Evolutionary conservation across 2,888 invertebrate species (phyloP).

Genomic region (Sepiola atlantica): DNA sequence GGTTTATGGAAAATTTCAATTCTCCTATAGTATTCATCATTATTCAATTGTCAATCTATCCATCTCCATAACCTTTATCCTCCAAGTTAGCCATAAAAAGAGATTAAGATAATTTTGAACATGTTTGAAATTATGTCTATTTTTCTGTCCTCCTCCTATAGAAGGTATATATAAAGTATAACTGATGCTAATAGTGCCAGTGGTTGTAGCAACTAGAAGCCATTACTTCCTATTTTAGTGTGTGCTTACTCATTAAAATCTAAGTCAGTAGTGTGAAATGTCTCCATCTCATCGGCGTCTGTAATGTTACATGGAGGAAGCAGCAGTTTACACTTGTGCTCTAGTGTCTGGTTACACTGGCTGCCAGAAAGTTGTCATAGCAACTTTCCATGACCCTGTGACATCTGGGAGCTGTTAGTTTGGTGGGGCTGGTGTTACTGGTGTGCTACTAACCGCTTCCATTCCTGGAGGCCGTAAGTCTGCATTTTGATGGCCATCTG

Average conservation of each 20-base stretch:
- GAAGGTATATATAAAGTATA: not conserved
- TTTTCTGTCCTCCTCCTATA: not conserved
- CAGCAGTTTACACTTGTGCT: constrained; percentile 34
- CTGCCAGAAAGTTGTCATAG: constrained; percentile 43
- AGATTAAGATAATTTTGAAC: too few relatives aligned
- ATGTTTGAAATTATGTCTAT: too few relatives aligned
- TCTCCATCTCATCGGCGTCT: not conserved
- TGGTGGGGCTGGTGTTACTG: constrained; percentile 34
- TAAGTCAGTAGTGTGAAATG: constrained; percentile 11
- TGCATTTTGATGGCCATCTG: constrained; percentile 12
- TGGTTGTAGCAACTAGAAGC: not conserved
- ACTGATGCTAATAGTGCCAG: not conserved
- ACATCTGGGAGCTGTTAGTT: constrained; percentile 45
- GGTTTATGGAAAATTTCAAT: too few relatives aligned
- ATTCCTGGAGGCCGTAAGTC: not conserved
- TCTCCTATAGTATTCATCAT: too few relatives aligned
- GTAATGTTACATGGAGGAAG: constrained; percentile 35
- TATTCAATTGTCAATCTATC: too few relatives aligned
- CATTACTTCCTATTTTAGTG: not conserved
- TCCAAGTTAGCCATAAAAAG: too few relatives aligned
- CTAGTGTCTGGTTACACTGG: constrained; percentile 41
- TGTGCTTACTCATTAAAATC: constrained; percentile 13
- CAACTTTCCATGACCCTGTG: constrained; percentile 45
- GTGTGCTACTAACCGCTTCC: constrained; percentile 4
- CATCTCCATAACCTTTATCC: too few relatives aligned